These are phyloP conservation scores for Pseudorhombus dupliciocellatus DNA, from an alignment of 2,113 vertebrate species.

Conservation along the genomic window DNA sequence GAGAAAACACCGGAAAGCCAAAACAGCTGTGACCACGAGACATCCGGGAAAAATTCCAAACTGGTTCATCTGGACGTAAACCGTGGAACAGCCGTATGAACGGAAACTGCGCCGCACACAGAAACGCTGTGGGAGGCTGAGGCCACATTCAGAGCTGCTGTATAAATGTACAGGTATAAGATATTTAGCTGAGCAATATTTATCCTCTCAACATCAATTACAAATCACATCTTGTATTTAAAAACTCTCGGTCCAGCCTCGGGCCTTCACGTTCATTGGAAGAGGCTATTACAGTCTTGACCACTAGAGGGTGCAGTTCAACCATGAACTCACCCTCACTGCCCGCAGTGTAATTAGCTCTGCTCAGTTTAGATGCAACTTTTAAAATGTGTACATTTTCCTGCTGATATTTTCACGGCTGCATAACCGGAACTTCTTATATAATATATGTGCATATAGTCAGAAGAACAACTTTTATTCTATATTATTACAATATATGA, in stretches of 20 bases:
- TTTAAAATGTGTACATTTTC: too few relatives aligned
- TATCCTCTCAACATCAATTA: neutral
- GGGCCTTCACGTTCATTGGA: neutral
- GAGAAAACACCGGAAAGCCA: slow-evolving; percentile 81
- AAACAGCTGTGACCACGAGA: slow-evolving; percentile 79
- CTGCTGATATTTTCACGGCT: neutral
- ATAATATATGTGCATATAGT: slow-evolving; percentile 41
- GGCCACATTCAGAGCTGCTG: neutral
- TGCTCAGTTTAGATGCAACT: neutral
- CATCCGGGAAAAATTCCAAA: slow-evolving; percentile 72
- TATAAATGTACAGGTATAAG: slow-evolving; percentile 40
- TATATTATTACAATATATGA: neutral
- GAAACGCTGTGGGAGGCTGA: neutral
- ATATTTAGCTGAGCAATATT: neutral
- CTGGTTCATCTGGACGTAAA: slow-evolving; percentile 81
- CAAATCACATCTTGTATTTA: neutral
- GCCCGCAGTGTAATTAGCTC: neutral
- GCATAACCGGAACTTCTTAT: neutral
- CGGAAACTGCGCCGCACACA: neutral
- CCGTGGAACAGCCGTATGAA: slow-evolving; percentile 88
- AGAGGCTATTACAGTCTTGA: neutral
- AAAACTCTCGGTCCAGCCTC: neutral
- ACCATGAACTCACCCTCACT: neutral
- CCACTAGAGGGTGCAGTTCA: neutral
- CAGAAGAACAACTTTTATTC: slow-evolving; percentile 33